Conservation (phyloP, 2,797 vertebrate genomes). For the Fratercula arctica region DNA sequence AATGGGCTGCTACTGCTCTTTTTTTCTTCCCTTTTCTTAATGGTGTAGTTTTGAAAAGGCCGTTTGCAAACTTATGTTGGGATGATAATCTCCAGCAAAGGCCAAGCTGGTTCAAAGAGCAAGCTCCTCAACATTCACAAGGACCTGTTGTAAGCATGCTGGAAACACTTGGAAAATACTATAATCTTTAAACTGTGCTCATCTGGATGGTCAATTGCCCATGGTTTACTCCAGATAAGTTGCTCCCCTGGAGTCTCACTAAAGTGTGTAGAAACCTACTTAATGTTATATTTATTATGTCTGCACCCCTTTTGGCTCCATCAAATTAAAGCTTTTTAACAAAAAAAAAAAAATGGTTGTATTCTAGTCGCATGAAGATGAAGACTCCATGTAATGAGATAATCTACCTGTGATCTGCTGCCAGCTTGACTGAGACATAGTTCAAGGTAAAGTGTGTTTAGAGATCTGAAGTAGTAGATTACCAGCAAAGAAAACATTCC, state of each 20-base stretch:
- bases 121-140: not conserved
- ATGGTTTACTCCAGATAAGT: not conserved
- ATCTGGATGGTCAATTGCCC: not conserved
- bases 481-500: constrained; percentile 48
- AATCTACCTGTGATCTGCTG: constrained; percentile 61
- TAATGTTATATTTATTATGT: not conserved
- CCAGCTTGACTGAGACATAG: constrained; percentile 23
- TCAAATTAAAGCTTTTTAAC: not conserved
- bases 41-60: not conserved
- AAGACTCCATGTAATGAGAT: not conserved
- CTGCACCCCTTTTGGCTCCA: not conserved
- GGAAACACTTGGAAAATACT: not conserved
- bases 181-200: not conserved
- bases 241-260: not conserved
- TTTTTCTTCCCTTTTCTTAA: not conserved
- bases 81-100: not conserved
- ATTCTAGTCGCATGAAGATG: not conserved
- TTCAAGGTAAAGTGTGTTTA: constrained; percentile 50
- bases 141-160: not conserved
- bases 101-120: not conserved
- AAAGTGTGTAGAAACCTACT: not conserved
- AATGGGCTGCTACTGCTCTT: not conserved
- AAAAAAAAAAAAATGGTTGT: not conserved
- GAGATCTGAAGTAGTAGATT: constrained; percentile 52
- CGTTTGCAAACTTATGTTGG: not conserved